These are phyloP conservation scores for Dexiosoma caninum DNA, from an alignment of 2,888 invertebrate species.

Conservation along the genomic window DNA sequence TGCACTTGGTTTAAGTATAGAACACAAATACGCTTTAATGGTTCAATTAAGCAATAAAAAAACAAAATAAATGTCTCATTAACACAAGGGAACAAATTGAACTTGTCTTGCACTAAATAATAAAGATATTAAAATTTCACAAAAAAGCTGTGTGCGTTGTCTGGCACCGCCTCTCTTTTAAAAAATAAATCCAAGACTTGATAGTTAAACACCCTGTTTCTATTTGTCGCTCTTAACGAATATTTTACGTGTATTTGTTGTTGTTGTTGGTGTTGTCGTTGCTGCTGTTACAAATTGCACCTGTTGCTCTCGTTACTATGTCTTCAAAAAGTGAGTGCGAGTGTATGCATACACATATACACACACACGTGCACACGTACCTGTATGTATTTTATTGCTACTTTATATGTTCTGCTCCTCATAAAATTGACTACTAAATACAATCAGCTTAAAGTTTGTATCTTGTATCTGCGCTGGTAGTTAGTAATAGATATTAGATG, in stretches of 20 bases:
- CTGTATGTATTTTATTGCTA: conserved; percentile 30
- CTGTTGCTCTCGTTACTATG: conserved; percentile 53
- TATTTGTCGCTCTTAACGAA: conserved; percentile 4
- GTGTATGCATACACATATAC: not conserved
- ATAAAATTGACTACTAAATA: conserved; percentile 51
- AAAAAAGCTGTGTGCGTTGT: not conserved
- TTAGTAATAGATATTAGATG: conserved; percentile 6
- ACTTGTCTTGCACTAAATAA: not conserved
- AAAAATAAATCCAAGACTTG: not conserved
- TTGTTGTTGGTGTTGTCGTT: conserved; percentile 1
- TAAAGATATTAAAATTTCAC: not conserved
- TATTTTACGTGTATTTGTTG: conserved; percentile 17
- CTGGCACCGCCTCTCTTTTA: not conserved
- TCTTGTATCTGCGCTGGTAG: conserved; percentile 26
- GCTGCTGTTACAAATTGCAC: conserved; percentile 48
- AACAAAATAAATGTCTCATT: not conserved
- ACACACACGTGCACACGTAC: not conserved
- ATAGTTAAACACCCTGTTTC: conserved; percentile 16
- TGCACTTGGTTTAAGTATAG: no score
- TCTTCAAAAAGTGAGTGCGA: conserved; percentile 4
- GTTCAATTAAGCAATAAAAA: not conserved
- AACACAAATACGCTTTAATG: no score
- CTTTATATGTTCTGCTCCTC: conserved; percentile 44
- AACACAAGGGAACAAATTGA: not conserved
- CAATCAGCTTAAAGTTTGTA: conserved; percentile 37